A percentile compares a stretch with the other conserved stretches of the same genome.
Conservation (phyloP, 2,888 invertebrate genomes). For the Drosophila pseudotakahashii region DNA sequence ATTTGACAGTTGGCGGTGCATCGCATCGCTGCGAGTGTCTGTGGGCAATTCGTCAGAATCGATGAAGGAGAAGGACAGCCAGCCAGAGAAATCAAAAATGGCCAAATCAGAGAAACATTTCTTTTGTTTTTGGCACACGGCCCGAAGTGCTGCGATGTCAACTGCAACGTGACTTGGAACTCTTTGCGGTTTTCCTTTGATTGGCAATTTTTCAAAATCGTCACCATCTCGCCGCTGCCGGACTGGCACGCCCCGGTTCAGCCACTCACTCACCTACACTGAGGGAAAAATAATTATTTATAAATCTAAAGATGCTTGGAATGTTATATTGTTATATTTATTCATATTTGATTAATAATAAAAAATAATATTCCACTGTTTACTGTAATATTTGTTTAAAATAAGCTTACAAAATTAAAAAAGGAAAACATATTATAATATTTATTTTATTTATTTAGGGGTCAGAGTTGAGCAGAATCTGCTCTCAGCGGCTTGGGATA, state of each 20-base stretch:
- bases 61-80: conserved; percentile 12
- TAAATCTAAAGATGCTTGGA: too few relatives aligned
- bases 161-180: conserved; percentile 71
- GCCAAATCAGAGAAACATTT: conserved; percentile 34
- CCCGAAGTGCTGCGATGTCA: conserved; percentile 55
- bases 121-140: conserved; percentile 68
- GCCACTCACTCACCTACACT: conserved; percentile 20
- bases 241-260: conserved; percentile 45
- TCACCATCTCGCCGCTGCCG: conserved; percentile 48
- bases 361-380: too few relatives aligned
- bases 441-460: too few relatives aligned
- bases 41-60: conserved; percentile 69
- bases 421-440: too few relatives aligned
- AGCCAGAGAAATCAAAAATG: conserved; percentile 20
- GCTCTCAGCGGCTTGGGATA: too few relatives aligned
- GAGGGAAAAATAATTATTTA: not conserved
- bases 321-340: not conserved
- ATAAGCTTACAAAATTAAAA: too few relatives aligned
- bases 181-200: conserved; percentile 76
- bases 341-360: too few relatives aligned
- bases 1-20: conserved; percentile 62
- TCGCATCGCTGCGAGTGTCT: conserved; percentile 20
- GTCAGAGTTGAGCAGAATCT: too few relatives aligned
- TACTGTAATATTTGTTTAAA: too few relatives aligned
- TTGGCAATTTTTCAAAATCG: conserved; percentile 78